Conservation (phyloP, 1,140 invertebrate genomes). For the Pentalonia nigronervosa region DNA sequence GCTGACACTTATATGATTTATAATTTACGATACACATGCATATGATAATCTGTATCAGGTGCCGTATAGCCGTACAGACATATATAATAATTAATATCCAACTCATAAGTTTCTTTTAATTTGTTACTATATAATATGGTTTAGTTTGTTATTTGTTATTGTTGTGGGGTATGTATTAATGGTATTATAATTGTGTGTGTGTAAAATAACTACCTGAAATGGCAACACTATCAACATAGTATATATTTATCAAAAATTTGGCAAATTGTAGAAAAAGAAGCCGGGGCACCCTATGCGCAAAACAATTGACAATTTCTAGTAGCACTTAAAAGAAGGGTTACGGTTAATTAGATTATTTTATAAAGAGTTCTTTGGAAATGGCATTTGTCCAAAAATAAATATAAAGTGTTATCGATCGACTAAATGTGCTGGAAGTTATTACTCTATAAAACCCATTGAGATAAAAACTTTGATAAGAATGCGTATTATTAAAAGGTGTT, state of each 20-base stretch:
- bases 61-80: too few species aligned
- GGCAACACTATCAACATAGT: not conserved
- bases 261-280: not conserved
- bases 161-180: not conserved
- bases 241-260: conserved; percentile 15
- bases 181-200: not conserved
- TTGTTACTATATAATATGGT: not conserved
- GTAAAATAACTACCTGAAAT: not conserved
- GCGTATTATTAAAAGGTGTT: not conserved
- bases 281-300: not conserved
- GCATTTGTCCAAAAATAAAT: conserved; percentile 32
- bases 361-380: conserved; percentile 3
- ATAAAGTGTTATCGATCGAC: conserved; percentile 32
- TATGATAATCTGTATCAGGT: not conserved
- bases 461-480: not conserved
- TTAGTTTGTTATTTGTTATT: not conserved
- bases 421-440: conserved; percentile 38
- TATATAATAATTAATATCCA: not conserved
- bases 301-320: conserved; percentile 16
- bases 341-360: conserved; percentile 45
- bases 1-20: not conserved
- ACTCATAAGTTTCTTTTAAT: not conserved
- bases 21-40: not conserved
- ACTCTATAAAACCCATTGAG: not conserved
- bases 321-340: conserved; percentile 27